Conservation (phyloP, 2,888 invertebrate species). For the Epirrhoe tristata region DNA sequence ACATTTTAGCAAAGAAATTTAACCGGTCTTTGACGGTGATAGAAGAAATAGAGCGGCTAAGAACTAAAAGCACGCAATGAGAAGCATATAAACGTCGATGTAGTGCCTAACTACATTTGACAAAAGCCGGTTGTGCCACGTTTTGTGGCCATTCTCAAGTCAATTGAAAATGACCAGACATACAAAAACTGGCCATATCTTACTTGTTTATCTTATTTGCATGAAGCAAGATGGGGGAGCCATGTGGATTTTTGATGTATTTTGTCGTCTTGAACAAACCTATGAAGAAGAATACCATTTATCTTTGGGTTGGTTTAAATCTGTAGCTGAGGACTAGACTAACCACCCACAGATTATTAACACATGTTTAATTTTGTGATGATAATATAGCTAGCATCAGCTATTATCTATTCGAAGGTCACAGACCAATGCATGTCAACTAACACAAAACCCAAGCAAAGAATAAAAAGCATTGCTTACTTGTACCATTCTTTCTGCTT, state of each 20-base stretch:
- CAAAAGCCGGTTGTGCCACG: slow-evolving; percentile 62
- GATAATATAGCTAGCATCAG: not conserved
- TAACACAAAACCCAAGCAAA: slow-evolving; percentile 1
- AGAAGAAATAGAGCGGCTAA: slow-evolving; percentile 30
- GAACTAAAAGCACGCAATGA: slow-evolving; percentile 40
- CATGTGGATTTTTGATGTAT: slow-evolving; percentile 78
- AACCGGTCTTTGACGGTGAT: slow-evolving; percentile 33
- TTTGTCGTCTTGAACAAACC: slow-evolving; percentile 82
- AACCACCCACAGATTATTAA: no score
- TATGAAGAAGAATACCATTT: slow-evolving; percentile 72
- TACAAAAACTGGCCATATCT: slow-evolving; percentile 62
- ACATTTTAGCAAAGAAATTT: slow-evolving; percentile 11
- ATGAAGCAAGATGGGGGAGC: slow-evolving; percentile 82
- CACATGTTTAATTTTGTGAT: not conserved
- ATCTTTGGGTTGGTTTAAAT: slow-evolving; percentile 16
- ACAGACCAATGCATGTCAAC: not conserved
- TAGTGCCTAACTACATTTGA: slow-evolving; percentile 67
- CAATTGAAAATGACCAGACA: slow-evolving; percentile 38
- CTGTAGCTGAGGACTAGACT: not conserved
- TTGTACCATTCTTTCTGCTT: slow-evolving; percentile 79
- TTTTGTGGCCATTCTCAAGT: slow-evolving; percentile 48
- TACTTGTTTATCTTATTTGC: slow-evolving; percentile 82
- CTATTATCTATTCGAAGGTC: not conserved
- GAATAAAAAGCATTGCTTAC: slow-evolving; percentile 55
- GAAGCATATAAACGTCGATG: slow-evolving; percentile 38